Percentiles rank a stretch among this genome's conserved stretches.
Conservation (phyloP, 2,888 invertebrate species). For the Antheraea assamensis region DNA sequence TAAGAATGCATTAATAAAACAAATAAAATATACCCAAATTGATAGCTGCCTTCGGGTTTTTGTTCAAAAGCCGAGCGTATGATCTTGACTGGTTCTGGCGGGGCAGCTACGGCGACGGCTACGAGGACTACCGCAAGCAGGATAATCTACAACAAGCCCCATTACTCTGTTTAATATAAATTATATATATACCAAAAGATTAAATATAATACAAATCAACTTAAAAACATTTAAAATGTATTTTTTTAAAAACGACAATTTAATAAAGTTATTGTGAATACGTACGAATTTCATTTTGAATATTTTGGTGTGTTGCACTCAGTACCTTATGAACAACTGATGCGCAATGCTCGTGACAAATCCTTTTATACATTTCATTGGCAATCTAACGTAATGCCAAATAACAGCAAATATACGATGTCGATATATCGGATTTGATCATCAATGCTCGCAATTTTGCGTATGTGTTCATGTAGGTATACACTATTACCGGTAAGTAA, state of each 20-base stretch:
- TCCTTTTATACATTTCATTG: slow-evolving; percentile 76
- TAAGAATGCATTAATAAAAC: neutral
- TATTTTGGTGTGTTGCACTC: slow-evolving; percentile 52
- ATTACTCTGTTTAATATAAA: neutral
- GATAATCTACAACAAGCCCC: slow-evolving; percentile 30
- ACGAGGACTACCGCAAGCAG: slow-evolving; percentile 33
- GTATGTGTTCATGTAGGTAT: slow-evolving; percentile 30
- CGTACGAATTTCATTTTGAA: slow-evolving; percentile 75
- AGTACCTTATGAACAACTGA: slow-evolving; percentile 70
- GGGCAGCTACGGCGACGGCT: slow-evolving; percentile 29
- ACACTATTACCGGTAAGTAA: slow-evolving; percentile 30
- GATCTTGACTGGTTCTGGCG: slow-evolving; percentile 11
- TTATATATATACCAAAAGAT: neutral
- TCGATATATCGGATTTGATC: slow-evolving; percentile 68
- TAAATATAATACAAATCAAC: neutral
- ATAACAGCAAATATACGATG: slow-evolving; percentile 62
- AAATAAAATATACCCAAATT: slow-evolving; percentile 19
- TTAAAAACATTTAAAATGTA: neutral
- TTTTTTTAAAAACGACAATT: neutral
- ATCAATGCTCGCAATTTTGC: slow-evolving; percentile 51
- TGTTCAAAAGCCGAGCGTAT: slow-evolving; percentile 20
- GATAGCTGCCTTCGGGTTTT: slow-evolving; percentile 22
- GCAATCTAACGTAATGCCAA: slow-evolving; percentile 58
- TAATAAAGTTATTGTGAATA: slow-evolving; percentile 25
- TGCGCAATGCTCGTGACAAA: slow-evolving; percentile 52